These are phyloP conservation scores for Acanthococcus lagerstroemiae DNA, from an alignment of 2,888 invertebrate species.

Conservation along the genomic window DNA sequence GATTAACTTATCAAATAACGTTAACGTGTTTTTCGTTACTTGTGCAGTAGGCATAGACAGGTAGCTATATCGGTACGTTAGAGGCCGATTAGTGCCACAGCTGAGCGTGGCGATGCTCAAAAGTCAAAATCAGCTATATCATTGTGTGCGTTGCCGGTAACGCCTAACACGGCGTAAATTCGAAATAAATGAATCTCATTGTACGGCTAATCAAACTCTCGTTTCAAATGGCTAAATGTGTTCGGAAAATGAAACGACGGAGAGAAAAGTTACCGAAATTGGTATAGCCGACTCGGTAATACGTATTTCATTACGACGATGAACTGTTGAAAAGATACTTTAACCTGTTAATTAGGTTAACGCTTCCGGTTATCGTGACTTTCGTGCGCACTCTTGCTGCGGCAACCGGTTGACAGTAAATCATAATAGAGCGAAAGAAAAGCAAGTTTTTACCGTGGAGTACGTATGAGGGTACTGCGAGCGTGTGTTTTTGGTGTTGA, in stretches of 20 bases:
- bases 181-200: too few species aligned
- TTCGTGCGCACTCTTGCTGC: not conserved
- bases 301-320: not conserved
- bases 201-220: not conserved
- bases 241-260: not conserved
- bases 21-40: too few species aligned
- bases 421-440: slow-evolving; percentile 1
- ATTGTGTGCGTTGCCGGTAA: too few species aligned
- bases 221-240: not conserved
- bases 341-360: slow-evolving; percentile 19
- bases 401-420: slow-evolving; percentile 21
- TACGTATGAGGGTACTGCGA: not conserved
- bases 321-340: slow-evolving; percentile 1
- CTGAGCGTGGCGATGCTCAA: too few species aligned
- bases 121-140: too few species aligned
- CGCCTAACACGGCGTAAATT: not conserved
- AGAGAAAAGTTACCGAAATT: slow-evolving; percentile 7
- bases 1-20: not conserved
- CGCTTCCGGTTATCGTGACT: slow-evolving; percentile 30
- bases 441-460: not conserved
- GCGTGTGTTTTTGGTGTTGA: too few species aligned
- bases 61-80: not conserved
- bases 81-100: too few species aligned
- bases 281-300: not conserved
- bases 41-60: too few species aligned